A percentile compares a stretch with the other conserved stretches of the same genome.
Conservation (phyloP, 2,888 invertebrate genomes). For the Blastobasis adustella region DNA sequence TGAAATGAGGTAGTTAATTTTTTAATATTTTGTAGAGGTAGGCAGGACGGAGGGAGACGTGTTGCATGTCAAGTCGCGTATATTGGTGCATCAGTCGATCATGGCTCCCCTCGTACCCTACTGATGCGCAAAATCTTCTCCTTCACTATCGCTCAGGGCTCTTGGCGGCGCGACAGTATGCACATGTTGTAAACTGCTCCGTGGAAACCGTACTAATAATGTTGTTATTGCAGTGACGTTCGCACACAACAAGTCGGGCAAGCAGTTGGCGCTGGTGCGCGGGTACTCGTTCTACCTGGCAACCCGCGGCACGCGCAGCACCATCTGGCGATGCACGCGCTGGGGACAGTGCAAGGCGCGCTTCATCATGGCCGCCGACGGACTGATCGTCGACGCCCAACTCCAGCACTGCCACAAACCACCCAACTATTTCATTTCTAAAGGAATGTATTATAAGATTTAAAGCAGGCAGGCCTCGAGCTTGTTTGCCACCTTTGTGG, state of each 20-base stretch:
- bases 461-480: neutral
- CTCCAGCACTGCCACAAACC: neutral
- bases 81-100: too few relatives aligned
- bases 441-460: neutral
- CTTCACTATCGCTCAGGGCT: too few relatives aligned
- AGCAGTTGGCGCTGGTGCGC: conserved; percentile 14
- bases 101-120: too few relatives aligned
- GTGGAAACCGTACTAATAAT: too few relatives aligned
- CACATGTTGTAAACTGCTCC: too few relatives aligned
- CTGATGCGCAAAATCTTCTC: too few relatives aligned
- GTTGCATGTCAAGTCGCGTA: too few relatives aligned
- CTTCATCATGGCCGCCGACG: conserved; percentile 26
- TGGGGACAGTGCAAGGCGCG: conserved; percentile 38
- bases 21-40: too few relatives aligned
- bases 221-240: conserved; percentile 25
- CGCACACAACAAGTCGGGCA: conserved; percentile 13
- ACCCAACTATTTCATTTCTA: neutral
- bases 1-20: too few relatives aligned
- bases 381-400: neutral
- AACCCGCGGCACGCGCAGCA: conserved; percentile 12
- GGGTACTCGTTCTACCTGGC: conserved; percentile 21
- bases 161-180: too few relatives aligned
- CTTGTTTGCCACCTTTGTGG: too few relatives aligned
- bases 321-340: conserved; percentile 38
- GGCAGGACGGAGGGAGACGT: too few relatives aligned